Percentiles rank a stretch among this genome's conserved stretches.
Evolutionary conservation across 2,797 vertebrate species (phyloP).

Genomic region (Prionace glauca): DNA sequence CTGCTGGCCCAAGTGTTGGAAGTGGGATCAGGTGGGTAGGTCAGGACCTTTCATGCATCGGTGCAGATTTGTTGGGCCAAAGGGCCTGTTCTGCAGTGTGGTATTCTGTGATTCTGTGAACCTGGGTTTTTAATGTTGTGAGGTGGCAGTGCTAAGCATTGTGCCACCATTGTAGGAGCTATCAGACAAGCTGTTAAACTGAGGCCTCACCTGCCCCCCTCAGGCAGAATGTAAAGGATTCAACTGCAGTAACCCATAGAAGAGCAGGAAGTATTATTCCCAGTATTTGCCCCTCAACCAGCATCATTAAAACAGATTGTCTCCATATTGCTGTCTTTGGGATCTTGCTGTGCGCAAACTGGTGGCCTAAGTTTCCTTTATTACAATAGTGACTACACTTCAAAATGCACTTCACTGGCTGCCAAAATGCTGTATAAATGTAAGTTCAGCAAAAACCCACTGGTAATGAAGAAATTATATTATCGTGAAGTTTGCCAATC

Average conservation of each 20-base stretch:
- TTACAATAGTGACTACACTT: not conserved
- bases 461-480: not conserved
- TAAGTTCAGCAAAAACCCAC: not conserved
- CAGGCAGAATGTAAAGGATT: not conserved
- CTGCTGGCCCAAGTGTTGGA: no score
- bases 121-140: no score
- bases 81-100: no score
- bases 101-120: no score
- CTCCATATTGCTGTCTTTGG: not conserved
- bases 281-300: not conserved
- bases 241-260: not conserved
- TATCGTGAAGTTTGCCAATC: no score
- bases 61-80: no score
- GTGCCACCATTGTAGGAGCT: no score
- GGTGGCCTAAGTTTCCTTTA: not conserved
- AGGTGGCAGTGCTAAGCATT: no score
- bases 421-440: not conserved
- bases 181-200: not conserved
- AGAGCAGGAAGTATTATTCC: not conserved
- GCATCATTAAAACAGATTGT: not conserved
- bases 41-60: no score
- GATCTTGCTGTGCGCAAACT: not conserved
- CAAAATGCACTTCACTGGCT: not conserved
- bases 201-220: not conserved
- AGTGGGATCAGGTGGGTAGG: no score